phyloP scores from a whole-genome alignment of 2,113 vertebrate species.

The Podarcis muralis region DNA sequence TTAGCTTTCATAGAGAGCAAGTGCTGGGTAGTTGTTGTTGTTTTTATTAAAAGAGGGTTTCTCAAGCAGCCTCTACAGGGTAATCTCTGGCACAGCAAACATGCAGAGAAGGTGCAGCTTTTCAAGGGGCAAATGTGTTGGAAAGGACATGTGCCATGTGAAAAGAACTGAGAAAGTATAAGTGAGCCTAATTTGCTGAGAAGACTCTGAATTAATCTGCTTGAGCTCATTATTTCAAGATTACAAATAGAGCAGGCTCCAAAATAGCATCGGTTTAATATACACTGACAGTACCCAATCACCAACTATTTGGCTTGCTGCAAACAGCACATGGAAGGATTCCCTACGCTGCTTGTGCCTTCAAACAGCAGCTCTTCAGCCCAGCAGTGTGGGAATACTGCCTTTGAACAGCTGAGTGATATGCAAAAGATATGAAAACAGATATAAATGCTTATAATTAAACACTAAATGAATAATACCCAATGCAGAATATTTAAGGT shows the following conservation, averaged over 20 bases:
- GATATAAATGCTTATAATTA: slow-evolving; percentile 77
- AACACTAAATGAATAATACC: slow-evolving; percentile 75
- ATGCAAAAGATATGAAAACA: slow-evolving; percentile 70
- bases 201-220: slow-evolving; percentile 44
- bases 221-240: slow-evolving; percentile 62
- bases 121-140: slow-evolving; percentile 20
- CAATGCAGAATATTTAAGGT: slow-evolving; percentile 68
- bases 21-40: too few species aligned
- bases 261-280: slow-evolving; percentile 62
- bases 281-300: slow-evolving; percentile 51
- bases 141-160: background rate
- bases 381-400: slow-evolving; percentile 62
- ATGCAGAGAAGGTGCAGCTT: background rate
- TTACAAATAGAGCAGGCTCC: slow-evolving; percentile 49
- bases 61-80: slow-evolving; percentile 53
- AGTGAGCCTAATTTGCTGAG: slow-evolving; percentile 47
- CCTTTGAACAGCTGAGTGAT: slow-evolving; percentile 74
- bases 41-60: background rate
- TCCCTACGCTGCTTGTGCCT: slow-evolving; percentile 45
- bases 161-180: slow-evolving; percentile 40
- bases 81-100: background rate
- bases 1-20: background rate
- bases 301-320: slow-evolving; percentile 59
- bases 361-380: slow-evolving; percentile 68
- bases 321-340: slow-evolving; percentile 36